Evolutionary conservation across 2,113 vertebrate species (phyloP).

Genomic region (Lampris incognitus): DNA sequence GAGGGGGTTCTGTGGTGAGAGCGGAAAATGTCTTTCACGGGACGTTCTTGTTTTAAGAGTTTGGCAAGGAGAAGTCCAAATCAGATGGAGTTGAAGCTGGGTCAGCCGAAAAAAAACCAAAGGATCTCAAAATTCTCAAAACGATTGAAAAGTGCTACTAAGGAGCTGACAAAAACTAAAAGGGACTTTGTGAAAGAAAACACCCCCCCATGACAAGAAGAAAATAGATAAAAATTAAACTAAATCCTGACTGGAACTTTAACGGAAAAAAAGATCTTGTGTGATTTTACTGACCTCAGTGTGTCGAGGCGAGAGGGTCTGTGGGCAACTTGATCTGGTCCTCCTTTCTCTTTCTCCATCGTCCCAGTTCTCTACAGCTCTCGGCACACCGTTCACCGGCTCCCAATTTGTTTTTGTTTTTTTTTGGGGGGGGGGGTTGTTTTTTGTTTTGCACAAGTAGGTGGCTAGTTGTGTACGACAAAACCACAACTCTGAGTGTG

Average conservation of each 20-base stretch:
- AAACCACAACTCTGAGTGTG: constrained; percentile 73
- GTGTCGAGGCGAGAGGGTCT: constrained; percentile 69
- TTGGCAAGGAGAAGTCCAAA: constrained; percentile 59
- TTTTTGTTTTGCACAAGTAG: constrained; percentile 86
- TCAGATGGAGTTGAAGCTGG: constrained; percentile 67
- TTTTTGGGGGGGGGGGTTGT: constrained; percentile 41
- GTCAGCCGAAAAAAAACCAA: constrained; percentile 90
- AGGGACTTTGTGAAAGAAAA: constrained; percentile 60
- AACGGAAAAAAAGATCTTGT: constrained; percentile 48
- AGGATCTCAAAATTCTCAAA: constrained; percentile 87
- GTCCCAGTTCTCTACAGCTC: constrained; percentile 59
- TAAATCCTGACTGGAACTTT: constrained; percentile 68
- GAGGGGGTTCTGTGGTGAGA: constrained; percentile 53
- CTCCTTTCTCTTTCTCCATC: constrained; percentile 66
- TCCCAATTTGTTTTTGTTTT: constrained; percentile 52
- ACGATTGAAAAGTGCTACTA: constrained; percentile 83
- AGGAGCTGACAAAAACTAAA: constrained; percentile 64
- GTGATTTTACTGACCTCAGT: constrained; percentile 80
- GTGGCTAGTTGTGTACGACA: constrained; percentile 72
- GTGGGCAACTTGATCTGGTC: constrained; percentile 62
- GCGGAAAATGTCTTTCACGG: constrained; percentile 68
- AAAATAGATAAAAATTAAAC: constrained; percentile 20
- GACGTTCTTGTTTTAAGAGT: constrained; percentile 67
- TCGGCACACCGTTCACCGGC: constrained; percentile 69
- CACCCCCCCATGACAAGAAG: constrained; percentile 49